Conservation (phyloP, 2,113 vertebrate species). For the Aspiorhynchus laticeps region DNA sequence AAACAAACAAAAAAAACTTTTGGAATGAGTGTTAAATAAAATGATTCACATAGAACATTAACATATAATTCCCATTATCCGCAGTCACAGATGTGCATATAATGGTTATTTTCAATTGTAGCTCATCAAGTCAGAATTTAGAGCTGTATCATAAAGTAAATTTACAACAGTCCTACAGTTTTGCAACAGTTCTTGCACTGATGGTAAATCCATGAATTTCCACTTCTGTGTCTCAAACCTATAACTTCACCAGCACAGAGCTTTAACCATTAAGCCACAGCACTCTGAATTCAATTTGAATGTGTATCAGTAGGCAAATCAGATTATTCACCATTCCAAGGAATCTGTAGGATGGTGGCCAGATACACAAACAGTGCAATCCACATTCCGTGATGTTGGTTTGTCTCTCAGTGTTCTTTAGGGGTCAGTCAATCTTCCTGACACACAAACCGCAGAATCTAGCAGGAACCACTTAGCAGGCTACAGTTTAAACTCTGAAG, state of each 20-base stretch:
- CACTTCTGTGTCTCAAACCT: background rate
- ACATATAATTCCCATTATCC: too few relatives aligned
- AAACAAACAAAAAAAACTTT: too few relatives aligned
- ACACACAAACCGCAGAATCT: background rate
- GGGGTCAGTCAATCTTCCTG: background rate
- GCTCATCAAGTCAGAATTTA: background rate
- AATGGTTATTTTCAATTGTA: too few relatives aligned
- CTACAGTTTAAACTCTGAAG: background rate
- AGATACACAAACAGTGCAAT: background rate
- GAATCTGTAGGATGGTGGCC: background rate
- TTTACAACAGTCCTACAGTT: too few relatives aligned
- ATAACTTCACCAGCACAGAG: background rate
- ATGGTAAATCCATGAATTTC: background rate
- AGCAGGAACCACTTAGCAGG: background rate
- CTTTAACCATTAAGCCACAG: background rate
- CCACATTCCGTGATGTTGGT: background rate
- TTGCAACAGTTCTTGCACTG: background rate
- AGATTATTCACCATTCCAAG: background rate
- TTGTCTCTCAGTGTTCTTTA: background rate
- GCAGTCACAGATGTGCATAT: too few relatives aligned
- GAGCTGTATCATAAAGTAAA: background rate
- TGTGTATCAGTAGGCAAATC: background rate
- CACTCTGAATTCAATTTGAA: background rate
- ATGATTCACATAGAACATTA: too few relatives aligned
- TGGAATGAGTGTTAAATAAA: too few relatives aligned